Evolutionary conservation across 2,888 invertebrate genomes (phyloP).

Genomic region (Nomada lathburiana): DNA sequence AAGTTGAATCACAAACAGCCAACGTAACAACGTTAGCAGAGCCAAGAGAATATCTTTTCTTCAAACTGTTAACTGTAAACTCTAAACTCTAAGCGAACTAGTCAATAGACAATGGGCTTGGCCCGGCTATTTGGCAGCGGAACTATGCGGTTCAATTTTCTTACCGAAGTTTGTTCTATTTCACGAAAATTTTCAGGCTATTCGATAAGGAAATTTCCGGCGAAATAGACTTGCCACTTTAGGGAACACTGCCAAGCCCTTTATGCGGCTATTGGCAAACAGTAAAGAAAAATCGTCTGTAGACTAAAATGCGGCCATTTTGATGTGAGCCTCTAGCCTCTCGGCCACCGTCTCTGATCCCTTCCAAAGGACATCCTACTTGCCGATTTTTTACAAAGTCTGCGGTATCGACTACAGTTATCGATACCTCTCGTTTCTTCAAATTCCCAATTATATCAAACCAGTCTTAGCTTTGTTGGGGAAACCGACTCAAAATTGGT

Average conservation of each 20-base stretch:
- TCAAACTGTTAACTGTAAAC: too few species aligned
- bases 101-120: slow-evolving; percentile 78
- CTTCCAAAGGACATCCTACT: slow-evolving; percentile 59
- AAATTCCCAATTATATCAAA: slow-evolving; percentile 11
- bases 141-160: slow-evolving; percentile 58
- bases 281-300: slow-evolving; percentile 90
- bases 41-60: slow-evolving; percentile 48
- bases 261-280: slow-evolving; percentile 89
- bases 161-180: slow-evolving; percentile 75
- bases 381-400: slow-evolving; percentile 63
- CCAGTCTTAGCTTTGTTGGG: not conserved
- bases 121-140: slow-evolving; percentile 72
- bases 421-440: slow-evolving; percentile 57
- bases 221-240: slow-evolving; percentile 77
- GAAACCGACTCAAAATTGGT: not conserved
- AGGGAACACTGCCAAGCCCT: slow-evolving; percentile 84
- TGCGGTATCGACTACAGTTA: slow-evolving; percentile 47
- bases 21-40: slow-evolving; percentile 22
- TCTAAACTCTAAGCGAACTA: slow-evolving; percentile 67
- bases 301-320: slow-evolving; percentile 94
- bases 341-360: slow-evolving; percentile 65
- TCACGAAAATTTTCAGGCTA: slow-evolving; percentile 84
- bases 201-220: slow-evolving; percentile 84
- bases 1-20: not conserved
- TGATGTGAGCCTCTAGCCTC: slow-evolving; percentile 82